Percentiles rank a stretch among this genome's conserved stretches.
Conservation (phyloP, 2,888 invertebrate species). For the Nemoura dubitans region DNA sequence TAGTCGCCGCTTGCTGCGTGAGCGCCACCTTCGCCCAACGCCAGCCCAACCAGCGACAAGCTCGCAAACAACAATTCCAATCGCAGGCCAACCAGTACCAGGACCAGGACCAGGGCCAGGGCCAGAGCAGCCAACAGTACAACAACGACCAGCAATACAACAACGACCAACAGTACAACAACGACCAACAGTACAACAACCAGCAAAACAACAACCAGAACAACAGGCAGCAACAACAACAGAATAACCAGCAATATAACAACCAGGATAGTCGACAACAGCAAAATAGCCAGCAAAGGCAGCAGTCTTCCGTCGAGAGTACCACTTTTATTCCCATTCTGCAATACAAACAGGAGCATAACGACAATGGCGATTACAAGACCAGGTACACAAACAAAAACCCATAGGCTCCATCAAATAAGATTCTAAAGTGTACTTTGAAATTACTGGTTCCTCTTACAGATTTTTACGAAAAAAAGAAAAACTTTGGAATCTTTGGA, state of each 20-base stretch:
- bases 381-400: conserved; percentile 53
- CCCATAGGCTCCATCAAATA: too few relatives aligned
- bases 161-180: conserved; percentile 29
- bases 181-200: conserved; percentile 51
- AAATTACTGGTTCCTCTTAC: too few relatives aligned
- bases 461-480: too few relatives aligned
- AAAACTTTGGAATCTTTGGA: too few relatives aligned
- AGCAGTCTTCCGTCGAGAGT: conserved; percentile 58
- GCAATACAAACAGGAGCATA: conserved; percentile 83
- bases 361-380: conserved; percentile 84
- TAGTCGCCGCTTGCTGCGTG: background rate
- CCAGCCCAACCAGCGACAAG: conserved; percentile 18
- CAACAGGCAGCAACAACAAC: conserved; percentile 53
- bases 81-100: conserved; percentile 13
- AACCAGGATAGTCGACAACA: conserved; percentile 53
- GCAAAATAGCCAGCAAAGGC: conserved; percentile 61
- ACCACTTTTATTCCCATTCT: conserved; percentile 74
- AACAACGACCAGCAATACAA: conserved; percentile 16
- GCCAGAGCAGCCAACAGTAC: conserved; percentile 50
- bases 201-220: conserved; percentile 52
- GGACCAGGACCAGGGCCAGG: background rate
- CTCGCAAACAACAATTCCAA: conserved; percentile 15
- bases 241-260: conserved; percentile 51
- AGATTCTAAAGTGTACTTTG: too few relatives aligned
- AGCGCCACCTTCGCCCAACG: conserved; percentile 9